A percentile compares a stretch with the other conserved stretches of the same genome.
Evolutionary conservation across 1,140 invertebrate species (phyloP).

Genomic region (Drosophila bipectinata): DNA sequence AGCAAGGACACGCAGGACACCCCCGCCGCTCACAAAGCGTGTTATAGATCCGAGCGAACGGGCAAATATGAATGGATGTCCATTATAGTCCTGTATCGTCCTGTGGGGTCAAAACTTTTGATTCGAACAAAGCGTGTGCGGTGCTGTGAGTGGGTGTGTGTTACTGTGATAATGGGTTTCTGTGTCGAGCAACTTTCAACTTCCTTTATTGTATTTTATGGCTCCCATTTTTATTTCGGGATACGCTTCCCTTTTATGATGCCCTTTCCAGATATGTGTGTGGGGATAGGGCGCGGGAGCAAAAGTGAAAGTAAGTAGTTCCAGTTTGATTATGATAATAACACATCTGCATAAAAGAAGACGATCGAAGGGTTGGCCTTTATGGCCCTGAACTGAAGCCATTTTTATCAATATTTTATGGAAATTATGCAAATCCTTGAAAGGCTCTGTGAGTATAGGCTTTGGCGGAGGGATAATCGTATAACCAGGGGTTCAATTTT

Average conservation of each 20-base stretch:
- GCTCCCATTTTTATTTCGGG: constrained; percentile 40
- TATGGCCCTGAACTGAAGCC: constrained; percentile 9
- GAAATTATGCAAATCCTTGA: constrained; percentile 72
- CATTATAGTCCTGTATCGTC: constrained; percentile 46
- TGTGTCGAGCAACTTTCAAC: constrained; percentile 79
- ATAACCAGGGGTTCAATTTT: no score
- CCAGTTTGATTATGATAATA: constrained; percentile 72
- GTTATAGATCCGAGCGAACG: constrained; percentile 1
- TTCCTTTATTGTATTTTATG: constrained; percentile 82
- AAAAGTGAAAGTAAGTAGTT: constrained; percentile 43
- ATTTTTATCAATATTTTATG: constrained; percentile 50
- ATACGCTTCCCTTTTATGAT: constrained; percentile 35
- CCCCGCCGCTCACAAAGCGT: constrained; percentile 15
- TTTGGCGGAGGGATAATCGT: not conserved
- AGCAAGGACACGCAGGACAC: constrained; percentile 63
- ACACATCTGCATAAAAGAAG: constrained; percentile 34
- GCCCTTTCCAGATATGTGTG: constrained; percentile 26
- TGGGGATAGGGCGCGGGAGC: constrained; percentile 1
- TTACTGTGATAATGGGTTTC: constrained; percentile 82
- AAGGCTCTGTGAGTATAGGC: constrained; percentile 29
- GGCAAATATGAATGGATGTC: constrained; percentile 74
- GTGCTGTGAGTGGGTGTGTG: constrained; percentile 24
- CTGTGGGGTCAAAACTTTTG: constrained; percentile 74
- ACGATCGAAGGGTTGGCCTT: constrained; percentile 35
- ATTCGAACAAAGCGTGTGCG: constrained; percentile 64